Base-by-base conservation (phyloP, 2,113 vertebrate genomes). In the Phyllopteryx taeniolatus region DNA sequence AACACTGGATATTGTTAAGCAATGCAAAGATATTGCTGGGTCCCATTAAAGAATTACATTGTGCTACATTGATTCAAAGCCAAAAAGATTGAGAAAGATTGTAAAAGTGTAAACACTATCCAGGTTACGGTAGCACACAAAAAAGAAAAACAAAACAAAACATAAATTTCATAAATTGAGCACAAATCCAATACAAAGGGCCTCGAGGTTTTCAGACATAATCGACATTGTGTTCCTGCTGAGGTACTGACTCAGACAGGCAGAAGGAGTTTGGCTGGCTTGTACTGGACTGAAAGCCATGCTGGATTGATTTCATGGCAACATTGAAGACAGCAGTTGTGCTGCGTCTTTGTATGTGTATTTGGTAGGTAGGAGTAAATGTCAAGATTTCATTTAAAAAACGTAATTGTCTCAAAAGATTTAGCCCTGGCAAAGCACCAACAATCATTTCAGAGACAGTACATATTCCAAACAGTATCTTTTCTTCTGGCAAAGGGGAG, bases 221-320 rank as follows among this genome's bases (percentile, higher is more conserved):
- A 80, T 76, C 46, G 3, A 67, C 56, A 61, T 59, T 74, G 76
- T 75, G 76, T 44, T 68, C 46, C 67, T 60, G 44, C 51, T 43
- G 75, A 65, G 69, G 64, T 72, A 74, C 67, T 59, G 63, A 73
- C 70, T 49, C 53, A 70, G 76, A 35, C 73, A 68, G 61, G 70
- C 76, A 66, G 71, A 56, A 51, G 71, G 68, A 72, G 63, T 64
- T 44, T 76, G 68, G 65, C 73, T 79, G 72, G 70, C 76, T 75
- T 62, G 67, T 51, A 70, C 74, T 69, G 67, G 77, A 77, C 75
- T 73, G 70, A 60, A 71, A 71, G 19, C 42, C 65, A 33, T 65
- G 77, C 54, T 66, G 75, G 69, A 79, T 85, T 83, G 81, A 85
- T 88, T 83, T 80, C 51, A 83, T 75, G 75, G 81, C 67, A 73